Evolutionary conservation across 2,797 vertebrate genomes (phyloP).

Genomic region (Sebastes glaucus): DNA sequence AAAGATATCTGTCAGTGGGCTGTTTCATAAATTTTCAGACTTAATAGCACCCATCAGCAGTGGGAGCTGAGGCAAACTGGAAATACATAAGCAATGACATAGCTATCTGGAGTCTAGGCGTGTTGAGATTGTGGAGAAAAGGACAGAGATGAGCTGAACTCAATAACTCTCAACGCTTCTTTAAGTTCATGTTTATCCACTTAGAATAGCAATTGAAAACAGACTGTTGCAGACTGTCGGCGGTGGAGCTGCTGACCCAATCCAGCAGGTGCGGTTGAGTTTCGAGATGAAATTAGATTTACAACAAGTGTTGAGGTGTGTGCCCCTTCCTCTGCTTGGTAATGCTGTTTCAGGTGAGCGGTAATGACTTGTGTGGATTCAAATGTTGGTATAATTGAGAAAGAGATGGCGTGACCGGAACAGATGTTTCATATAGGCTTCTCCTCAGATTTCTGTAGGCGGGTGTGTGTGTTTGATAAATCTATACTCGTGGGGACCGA

Average conservation of each 20-base stretch:
- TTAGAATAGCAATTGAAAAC: slow-evolving; percentile 42
- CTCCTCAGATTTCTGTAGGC: slow-evolving; percentile 63
- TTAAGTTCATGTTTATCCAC: slow-evolving; percentile 39
- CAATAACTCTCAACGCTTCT: slow-evolving; percentile 24
- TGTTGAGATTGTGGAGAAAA: not conserved
- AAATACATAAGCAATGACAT: not conserved
- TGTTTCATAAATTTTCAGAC: slow-evolving; percentile 32
- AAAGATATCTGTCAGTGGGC: slow-evolving; percentile 19
- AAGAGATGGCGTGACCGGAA: slow-evolving; percentile 87
- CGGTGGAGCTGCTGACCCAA: slow-evolving; percentile 8
- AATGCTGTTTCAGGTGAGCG: slow-evolving; percentile 64
- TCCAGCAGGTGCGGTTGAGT: not conserved
- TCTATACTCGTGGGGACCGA: not conserved
- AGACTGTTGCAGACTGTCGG: not conserved
- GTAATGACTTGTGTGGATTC: slow-evolving; percentile 83
- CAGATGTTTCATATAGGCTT: slow-evolving; percentile 87
- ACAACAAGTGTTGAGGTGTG: slow-evolving; percentile 25
- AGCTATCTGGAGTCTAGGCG: not conserved
- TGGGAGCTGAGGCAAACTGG: slow-evolving; percentile 1
- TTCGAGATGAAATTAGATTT: slow-evolving; percentile 55
- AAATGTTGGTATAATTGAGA: slow-evolving; percentile 85
- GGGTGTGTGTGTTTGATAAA: slow-evolving; percentile 29
- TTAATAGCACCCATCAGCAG: slow-evolving; percentile 15
- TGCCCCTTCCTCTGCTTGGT: slow-evolving; percentile 10
- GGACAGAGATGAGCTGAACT: slow-evolving; percentile 21